These are phyloP conservation scores for Semnornis frantzii DNA, from an alignment of 2,113 vertebrate genomes.

Conservation along the genomic window DNA sequence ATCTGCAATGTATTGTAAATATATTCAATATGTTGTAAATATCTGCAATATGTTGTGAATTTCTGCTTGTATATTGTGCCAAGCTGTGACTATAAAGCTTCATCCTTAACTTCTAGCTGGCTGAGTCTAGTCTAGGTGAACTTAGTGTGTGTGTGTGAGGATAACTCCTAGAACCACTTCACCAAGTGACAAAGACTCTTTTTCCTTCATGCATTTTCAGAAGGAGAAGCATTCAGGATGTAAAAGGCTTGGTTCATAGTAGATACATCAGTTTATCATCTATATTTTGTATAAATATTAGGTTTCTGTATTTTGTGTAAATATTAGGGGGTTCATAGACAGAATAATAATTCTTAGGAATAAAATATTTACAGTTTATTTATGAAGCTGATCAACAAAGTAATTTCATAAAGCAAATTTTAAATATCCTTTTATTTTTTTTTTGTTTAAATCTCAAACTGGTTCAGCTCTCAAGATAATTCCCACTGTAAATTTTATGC, in stretches of 20 bases:
- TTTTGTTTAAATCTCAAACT: conserved; percentile 11
- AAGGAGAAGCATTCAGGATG: neutral
- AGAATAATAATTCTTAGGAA: neutral
- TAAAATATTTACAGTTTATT: conserved; percentile 34
- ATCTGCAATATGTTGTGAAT: too few species aligned
- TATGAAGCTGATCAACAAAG: conserved; percentile 27
- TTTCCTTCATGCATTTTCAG: neutral
- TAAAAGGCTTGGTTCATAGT: neutral
- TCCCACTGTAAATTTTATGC: neutral
- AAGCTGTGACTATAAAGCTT: too few species aligned
- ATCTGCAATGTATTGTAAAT: too few species aligned
- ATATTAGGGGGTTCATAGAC: neutral
- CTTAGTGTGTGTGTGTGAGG: too few species aligned
- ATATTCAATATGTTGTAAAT: too few species aligned
- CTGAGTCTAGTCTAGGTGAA: too few species aligned
- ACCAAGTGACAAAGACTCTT: neutral
- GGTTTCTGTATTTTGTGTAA: neutral
- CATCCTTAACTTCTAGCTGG: too few species aligned
- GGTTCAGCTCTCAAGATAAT: conserved; percentile 9
- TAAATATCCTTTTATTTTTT: conserved; percentile 7
- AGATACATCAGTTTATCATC: neutral
- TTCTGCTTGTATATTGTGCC: too few species aligned
- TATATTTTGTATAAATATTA: neutral
- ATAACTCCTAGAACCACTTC: too few species aligned
- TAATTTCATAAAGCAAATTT: conserved; percentile 12